These are phyloP conservation scores for Ericerus pela DNA, from an alignment of 1,140 invertebrate species.

Conservation along the genomic window DNA sequence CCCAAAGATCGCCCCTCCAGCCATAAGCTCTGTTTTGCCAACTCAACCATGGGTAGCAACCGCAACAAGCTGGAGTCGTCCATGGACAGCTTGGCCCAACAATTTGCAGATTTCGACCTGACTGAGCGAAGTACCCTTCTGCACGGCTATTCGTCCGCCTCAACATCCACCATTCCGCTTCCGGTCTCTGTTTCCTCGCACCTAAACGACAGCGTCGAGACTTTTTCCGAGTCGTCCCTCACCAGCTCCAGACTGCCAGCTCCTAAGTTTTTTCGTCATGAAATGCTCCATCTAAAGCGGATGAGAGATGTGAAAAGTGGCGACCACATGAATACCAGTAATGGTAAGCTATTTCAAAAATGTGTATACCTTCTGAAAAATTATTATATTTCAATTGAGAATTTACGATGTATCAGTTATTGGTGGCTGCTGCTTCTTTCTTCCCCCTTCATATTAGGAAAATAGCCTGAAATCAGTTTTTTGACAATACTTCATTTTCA, in stretches of 20 bases:
- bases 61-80: conserved; percentile 1
- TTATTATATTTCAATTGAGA: too few relatives aligned
- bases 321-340: too few relatives aligned
- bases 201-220: conserved; percentile 57
- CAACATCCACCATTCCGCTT: conserved; percentile 60
- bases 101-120: conserved; percentile 25
- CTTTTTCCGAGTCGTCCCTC: conserved; percentile 39
- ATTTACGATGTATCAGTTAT: too few relatives aligned
- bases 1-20: background rate
- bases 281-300: conserved; percentile 45
- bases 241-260: background rate
- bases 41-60: background rate
- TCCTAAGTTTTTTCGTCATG: conserved; percentile 44
- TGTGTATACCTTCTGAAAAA: too few relatives aligned
- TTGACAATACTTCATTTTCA: too few relatives aligned
- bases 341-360: too few relatives aligned
- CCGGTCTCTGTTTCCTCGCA: conserved; percentile 53
- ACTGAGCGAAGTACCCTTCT: conserved; percentile 24
- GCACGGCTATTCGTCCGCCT: conserved; percentile 46
- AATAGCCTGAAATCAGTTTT: too few relatives aligned
- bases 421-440: too few relatives aligned
- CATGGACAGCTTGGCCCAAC: conserved; percentile 43
- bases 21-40: background rate
- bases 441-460: too few relatives aligned
- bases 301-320: conserved; percentile 45